A percentile compares a stretch with the other conserved stretches of the same genome.
These are phyloP conservation scores for Mustela nigripes DNA, from an alignment of 2,113 vertebrate genomes.

Conservation along the genomic window DNA sequence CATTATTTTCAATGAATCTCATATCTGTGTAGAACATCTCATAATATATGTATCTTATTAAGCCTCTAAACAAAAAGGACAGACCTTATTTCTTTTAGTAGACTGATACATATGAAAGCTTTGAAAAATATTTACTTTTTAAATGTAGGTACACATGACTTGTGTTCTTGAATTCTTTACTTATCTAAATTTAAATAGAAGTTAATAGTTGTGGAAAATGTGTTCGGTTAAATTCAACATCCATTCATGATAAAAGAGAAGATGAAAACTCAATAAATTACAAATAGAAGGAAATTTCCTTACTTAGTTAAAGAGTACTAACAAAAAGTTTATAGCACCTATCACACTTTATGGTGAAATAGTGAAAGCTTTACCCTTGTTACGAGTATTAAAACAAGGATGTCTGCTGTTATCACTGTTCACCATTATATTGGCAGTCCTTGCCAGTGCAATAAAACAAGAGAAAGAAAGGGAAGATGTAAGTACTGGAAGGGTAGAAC, in stretches of 20 bases:
- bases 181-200: background rate
- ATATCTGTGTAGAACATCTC: background rate
- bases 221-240: slow-evolving; percentile 45
- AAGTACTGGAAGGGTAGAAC: background rate
- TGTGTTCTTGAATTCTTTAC: slow-evolving; percentile 30
- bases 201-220: background rate
- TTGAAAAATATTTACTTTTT: slow-evolving; percentile 31
- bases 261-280: background rate
- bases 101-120: background rate
- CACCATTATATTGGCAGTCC: background rate
- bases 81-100: background rate
- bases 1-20: background rate
- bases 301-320: background rate
- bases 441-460: background rate
- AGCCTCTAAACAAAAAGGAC: background rate
- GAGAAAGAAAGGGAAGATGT: background rate
- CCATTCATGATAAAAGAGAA: background rate
- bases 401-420: background rate
- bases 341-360: background rate
- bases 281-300: background rate
- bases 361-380: background rate
- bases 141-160: background rate
- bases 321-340: background rate
- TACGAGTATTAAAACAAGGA: background rate
- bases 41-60: background rate